Conservation (phyloP, 2,888 invertebrate species). For the Drosophila nigritarsus region DNA sequence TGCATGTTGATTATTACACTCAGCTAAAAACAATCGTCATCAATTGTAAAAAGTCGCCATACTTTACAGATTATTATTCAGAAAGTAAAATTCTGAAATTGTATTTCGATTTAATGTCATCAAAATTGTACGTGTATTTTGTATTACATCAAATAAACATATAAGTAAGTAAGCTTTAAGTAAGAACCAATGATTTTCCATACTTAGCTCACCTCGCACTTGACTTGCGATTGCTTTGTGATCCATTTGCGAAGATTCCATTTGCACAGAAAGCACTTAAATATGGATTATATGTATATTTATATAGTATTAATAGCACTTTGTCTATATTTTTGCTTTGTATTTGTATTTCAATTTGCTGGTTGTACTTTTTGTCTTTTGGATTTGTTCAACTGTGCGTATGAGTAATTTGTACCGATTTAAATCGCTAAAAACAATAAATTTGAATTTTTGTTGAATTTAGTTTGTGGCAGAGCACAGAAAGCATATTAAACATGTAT, state of each 20-base stretch:
- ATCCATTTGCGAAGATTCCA: slow-evolving; percentile 71
- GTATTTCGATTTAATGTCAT: background rate
- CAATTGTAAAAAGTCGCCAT: background rate
- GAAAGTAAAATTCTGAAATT: background rate
- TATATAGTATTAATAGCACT: slow-evolving; percentile 55
- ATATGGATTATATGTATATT: slow-evolving; percentile 18
- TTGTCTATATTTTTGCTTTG: slow-evolving; percentile 15
- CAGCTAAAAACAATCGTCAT: background rate
- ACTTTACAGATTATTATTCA: background rate
- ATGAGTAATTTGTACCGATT: slow-evolving; percentile 63
- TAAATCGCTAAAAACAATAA: slow-evolving; percentile 38
- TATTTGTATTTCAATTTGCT: slow-evolving; percentile 28
- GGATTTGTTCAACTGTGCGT: slow-evolving; percentile 50
- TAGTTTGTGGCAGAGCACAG: slow-evolving; percentile 39
- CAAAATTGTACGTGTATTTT: background rate
- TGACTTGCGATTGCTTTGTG: slow-evolving; percentile 82
- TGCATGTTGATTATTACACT: background rate
- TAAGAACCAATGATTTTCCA: slow-evolving; percentile 36
- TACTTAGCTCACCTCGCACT: slow-evolving; percentile 83
- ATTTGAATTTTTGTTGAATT: slow-evolving; percentile 25
- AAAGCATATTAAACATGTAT: slow-evolving; percentile 7
- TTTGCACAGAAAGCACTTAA: slow-evolving; percentile 28
- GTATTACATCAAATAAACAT: background rate
- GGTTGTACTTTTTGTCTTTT: slow-evolving; percentile 36
- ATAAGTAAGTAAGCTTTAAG: background rate